Base-by-base conservation (phyloP, 2,888 invertebrate genomes). In the Diaprepes abbreviatus region DNA sequence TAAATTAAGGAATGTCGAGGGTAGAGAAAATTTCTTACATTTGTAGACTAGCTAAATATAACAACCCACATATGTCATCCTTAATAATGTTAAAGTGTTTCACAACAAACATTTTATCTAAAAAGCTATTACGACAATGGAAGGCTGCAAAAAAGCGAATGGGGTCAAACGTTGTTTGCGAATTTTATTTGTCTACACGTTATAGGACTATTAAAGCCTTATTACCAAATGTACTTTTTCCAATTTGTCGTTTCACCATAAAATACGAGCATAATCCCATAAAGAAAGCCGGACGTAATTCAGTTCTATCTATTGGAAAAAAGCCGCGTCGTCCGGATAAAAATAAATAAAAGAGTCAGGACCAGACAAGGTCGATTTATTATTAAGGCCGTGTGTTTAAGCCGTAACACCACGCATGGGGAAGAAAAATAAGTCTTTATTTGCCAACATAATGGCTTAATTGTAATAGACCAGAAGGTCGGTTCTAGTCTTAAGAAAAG, bases 301-400 rank as follows among this genome's bases (percentile, higher is more conserved):
- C 50, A 43, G 57, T 57, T 66, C 48, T 50, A 50, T 66, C 40
- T 58, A 36, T 36, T 19, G 57, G 38, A 57, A 50, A 63, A 66
- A 50, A 45, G 38, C 48, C 19, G 40, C 48, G 12, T 59, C 40
- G 28, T 9, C 48, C 48, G 16, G 63, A 52, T 48, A 48, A 60
- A 60, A 60, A 68, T 68, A 62, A 62, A 62, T 68, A 57, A 67
- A 62, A 62, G 48, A 62, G 67, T 54, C 67, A 55, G 24, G 50
- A 35, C 55, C 62, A 62, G 55, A 40, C 62, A 50, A 62, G 33
- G 62, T 48, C 33, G 31, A 68, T 68, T 67, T 68, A 68, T 62
- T 68, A 62, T 50, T 28, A 50, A 50, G 28, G 28, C 16, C 28
- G 16, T 28, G 28, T 28, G 28, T 28, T 50, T 50, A 50, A 28